These are phyloP conservation scores for Drosophila truncata DNA, from an alignment of 1,140 invertebrate genomes.

Conservation along the genomic window DNA sequence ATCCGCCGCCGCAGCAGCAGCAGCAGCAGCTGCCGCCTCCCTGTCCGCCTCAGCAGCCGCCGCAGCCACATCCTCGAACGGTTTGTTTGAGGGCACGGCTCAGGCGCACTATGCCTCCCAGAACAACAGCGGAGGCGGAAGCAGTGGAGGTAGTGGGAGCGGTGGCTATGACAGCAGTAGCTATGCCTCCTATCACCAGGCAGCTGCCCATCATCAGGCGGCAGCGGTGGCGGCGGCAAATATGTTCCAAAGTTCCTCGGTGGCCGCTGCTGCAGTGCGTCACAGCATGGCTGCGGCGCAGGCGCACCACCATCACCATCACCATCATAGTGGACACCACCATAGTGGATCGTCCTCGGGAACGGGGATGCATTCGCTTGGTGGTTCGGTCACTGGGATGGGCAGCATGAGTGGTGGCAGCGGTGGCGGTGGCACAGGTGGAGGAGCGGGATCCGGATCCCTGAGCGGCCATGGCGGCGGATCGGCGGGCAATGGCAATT, in stretches of 20 bases:
- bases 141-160: slow-evolving; percentile 28
- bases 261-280: slow-evolving; percentile 75
- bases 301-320: slow-evolving; percentile 74
- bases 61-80: slow-evolving; percentile 62
- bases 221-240: slow-evolving; percentile 77
- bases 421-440: slow-evolving; percentile 10
- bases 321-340: slow-evolving; percentile 65
- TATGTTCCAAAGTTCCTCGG: slow-evolving; percentile 84
- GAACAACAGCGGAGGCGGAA: slow-evolving; percentile 40
- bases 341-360: slow-evolving; percentile 51
- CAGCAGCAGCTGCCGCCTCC: slow-evolving; percentile 63
- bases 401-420: slow-evolving; percentile 53
- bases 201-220: slow-evolving; percentile 77
- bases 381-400: slow-evolving; percentile 53
- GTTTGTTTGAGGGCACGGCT: slow-evolving; percentile 80
- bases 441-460: slow-evolving; percentile 29
- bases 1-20: slow-evolving; percentile 65
- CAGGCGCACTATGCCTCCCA: slow-evolving; percentile 77
- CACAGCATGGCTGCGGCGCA: slow-evolving; percentile 78
- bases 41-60: slow-evolving; percentile 53
- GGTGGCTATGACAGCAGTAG: slow-evolving; percentile 69
- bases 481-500: slow-evolving; percentile 20
- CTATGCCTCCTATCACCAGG: slow-evolving; percentile 81
- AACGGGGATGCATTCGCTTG: slow-evolving; percentile 48
- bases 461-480: slow-evolving; percentile 42